A percentile compares a stretch with the other conserved stretches of the same genome.
Evolutionary conservation across 2,888 invertebrate species (phyloP).

Genomic region (Lacanobia wlatinum): DNA sequence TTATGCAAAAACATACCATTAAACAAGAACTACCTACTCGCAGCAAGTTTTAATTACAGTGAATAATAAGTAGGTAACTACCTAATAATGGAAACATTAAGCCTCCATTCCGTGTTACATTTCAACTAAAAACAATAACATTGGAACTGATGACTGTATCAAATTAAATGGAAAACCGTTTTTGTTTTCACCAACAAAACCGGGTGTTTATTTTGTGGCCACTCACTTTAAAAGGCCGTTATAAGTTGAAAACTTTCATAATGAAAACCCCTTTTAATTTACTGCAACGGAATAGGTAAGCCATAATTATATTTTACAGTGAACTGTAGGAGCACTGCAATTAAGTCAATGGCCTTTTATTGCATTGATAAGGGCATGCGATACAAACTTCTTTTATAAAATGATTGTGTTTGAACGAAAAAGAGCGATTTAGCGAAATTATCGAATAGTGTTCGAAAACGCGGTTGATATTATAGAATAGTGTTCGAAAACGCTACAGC

Average conservation of each 20-base stretch:
- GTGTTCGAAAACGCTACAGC: too few relatives aligned
- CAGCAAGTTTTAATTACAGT: background rate
- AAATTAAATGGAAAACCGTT: slow-evolving; percentile 34
- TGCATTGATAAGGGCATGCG: slow-evolving; percentile 68
- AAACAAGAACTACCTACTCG: background rate
- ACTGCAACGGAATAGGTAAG: slow-evolving; percentile 45
- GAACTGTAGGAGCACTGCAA: slow-evolving; percentile 57
- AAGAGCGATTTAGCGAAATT: slow-evolving; percentile 35
- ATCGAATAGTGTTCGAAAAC: too few relatives aligned
- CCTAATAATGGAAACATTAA: slow-evolving; percentile 6
- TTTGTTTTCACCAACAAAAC: slow-evolving; percentile 38
- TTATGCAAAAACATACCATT: background rate
- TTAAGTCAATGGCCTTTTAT: slow-evolving; percentile 68
- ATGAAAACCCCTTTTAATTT: slow-evolving; percentile 54
- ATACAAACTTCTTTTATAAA: slow-evolving; percentile 61
- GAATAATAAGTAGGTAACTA: background rate
- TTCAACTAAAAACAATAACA: slow-evolving; percentile 25
- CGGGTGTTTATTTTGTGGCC: slow-evolving; percentile 26
- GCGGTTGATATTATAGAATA: too few relatives aligned
- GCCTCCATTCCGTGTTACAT: slow-evolving; percentile 15
- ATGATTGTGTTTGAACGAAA: slow-evolving; percentile 59
- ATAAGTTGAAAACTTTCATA: slow-evolving; percentile 55
- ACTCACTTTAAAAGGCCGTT: slow-evolving; percentile 40
- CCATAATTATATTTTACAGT: slow-evolving; percentile 65
- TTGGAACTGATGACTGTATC: slow-evolving; percentile 28